phyloP scores from a whole-genome alignment of 2,113 vertebrate species.

The Prietella phreatophila region DNA sequence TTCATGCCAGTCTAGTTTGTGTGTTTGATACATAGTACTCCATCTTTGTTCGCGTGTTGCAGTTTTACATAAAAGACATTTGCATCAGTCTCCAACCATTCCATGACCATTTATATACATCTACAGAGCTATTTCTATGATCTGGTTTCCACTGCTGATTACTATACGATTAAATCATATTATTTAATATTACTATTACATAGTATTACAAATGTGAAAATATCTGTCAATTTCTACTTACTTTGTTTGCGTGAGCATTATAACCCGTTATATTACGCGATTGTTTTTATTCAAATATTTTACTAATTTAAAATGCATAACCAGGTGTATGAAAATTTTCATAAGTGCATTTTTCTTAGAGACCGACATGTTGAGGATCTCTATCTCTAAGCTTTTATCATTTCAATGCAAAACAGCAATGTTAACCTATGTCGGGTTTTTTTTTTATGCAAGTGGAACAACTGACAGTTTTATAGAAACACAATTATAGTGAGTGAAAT shows the following conservation, averaged over 20 bases:
- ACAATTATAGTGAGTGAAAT: constrained; percentile 56
- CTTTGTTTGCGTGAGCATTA: neutral
- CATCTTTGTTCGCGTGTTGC: neutral
- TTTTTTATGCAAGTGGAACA: constrained; percentile 46
- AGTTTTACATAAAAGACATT: neutral
- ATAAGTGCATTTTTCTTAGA: neutral
- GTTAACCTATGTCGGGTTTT: constrained; percentile 17
- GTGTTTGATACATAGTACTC: neutral
- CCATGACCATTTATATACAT: neutral
- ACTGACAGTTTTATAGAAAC: constrained; percentile 51
- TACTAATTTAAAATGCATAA: neutral
- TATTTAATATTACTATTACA: too few relatives aligned
- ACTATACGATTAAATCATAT: neutral
- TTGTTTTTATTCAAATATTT: neutral
- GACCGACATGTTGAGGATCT: constrained; percentile 8
- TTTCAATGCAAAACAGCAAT: constrained; percentile 40
- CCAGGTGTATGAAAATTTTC: neutral
- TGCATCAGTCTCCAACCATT: too few relatives aligned
- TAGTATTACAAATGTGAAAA: neutral
- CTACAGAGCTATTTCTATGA: neutral
- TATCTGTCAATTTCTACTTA: neutral
- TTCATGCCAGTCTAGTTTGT: neutral
- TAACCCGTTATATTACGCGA: neutral
- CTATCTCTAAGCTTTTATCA: neutral
- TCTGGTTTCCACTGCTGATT: neutral